A percentile compares a stretch with the other conserved stretches of the same genome.
Evolutionary conservation across 2,888 invertebrate species (phyloP).

Genomic region (Orthosia gracilis): DNA sequence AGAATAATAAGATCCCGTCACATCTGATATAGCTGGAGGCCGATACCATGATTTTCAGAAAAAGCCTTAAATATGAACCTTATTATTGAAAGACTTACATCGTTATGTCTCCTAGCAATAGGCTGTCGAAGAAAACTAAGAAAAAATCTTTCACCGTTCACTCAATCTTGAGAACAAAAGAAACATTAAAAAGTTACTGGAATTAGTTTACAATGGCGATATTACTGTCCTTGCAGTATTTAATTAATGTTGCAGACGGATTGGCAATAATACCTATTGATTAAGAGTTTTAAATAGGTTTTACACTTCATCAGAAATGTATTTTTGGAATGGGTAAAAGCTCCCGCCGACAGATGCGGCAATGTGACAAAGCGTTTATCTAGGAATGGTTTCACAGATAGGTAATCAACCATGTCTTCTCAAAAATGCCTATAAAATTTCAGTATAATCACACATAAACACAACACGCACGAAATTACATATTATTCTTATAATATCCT

Average conservation of each 20-base stretch:
- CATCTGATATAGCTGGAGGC: too few relatives aligned
- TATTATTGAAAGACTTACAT: too few relatives aligned
- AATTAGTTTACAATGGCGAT: constrained; percentile 12
- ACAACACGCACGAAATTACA: not conserved
- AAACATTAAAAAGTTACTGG: constrained; percentile 11
- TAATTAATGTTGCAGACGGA: not conserved
- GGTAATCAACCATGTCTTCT: too few relatives aligned
- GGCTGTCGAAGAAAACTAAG: constrained; percentile 12
- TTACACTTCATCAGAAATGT: not conserved
- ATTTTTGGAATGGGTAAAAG: not conserved
- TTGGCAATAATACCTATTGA: not conserved
- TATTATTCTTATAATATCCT: not conserved
- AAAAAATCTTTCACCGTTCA: constrained; percentile 1
- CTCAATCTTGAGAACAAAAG: constrained; percentile 24
- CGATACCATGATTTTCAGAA: too few relatives aligned
- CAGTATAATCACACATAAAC: not conserved
- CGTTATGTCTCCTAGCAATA: too few relatives aligned
- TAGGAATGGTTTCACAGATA: too few relatives aligned
- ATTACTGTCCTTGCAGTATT: constrained; percentile 28
- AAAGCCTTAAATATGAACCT: too few relatives aligned
- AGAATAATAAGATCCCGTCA: too few relatives aligned
- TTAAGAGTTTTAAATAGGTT: too few relatives aligned
- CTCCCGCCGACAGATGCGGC: too few relatives aligned
- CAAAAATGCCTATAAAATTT: not conserved
- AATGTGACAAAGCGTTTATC: too few relatives aligned